These are phyloP conservation scores for Platichthys stellatus DNA, from an alignment of 2,113 vertebrate genomes.

Conservation along the genomic window DNA sequence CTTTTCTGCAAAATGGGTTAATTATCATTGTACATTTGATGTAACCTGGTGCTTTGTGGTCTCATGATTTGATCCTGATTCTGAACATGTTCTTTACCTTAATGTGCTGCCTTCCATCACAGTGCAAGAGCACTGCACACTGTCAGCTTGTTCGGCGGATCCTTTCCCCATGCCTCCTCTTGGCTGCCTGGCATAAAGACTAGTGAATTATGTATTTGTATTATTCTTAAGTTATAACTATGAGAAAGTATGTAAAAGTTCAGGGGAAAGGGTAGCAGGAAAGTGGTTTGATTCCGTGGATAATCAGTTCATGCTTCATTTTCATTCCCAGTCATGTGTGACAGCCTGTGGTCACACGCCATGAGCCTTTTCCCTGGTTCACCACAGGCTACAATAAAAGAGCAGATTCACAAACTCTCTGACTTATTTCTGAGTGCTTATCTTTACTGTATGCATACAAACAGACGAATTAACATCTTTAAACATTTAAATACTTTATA, in stretches of 20 bases:
- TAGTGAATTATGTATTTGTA: not conserved
- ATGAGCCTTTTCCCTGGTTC: not conserved
- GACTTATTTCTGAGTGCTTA: not conserved
- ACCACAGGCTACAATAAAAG: not conserved
- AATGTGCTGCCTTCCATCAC: too few species aligned
- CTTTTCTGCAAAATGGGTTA: too few species aligned
- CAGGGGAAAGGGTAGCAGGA: not conserved
- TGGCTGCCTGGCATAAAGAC: not conserved
- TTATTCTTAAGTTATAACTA: not conserved
- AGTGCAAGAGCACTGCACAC: not conserved
- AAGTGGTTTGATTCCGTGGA: slow-evolving; percentile 33
- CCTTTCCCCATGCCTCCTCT: not conserved
- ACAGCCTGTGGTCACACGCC: slow-evolving; percentile 27
- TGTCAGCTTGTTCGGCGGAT: not conserved
- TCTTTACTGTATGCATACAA: not conserved
- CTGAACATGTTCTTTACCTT: not conserved
- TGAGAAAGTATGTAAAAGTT: slow-evolving; percentile 22
- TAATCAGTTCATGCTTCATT: slow-evolving; percentile 64
- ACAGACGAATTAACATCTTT: not conserved
- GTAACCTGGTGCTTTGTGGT: not conserved
- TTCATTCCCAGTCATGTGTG: slow-evolving; percentile 51
- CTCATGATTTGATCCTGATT: not conserved
- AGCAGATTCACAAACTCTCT: not conserved
- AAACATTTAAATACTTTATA: too few species aligned
- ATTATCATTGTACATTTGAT: not conserved